A percentile compares a stretch with the other conserved stretches of the same genome.
Evolutionary conservation across 2,113 vertebrate species (phyloP).

Genomic region (Dryoscopus gambensis): DNA sequence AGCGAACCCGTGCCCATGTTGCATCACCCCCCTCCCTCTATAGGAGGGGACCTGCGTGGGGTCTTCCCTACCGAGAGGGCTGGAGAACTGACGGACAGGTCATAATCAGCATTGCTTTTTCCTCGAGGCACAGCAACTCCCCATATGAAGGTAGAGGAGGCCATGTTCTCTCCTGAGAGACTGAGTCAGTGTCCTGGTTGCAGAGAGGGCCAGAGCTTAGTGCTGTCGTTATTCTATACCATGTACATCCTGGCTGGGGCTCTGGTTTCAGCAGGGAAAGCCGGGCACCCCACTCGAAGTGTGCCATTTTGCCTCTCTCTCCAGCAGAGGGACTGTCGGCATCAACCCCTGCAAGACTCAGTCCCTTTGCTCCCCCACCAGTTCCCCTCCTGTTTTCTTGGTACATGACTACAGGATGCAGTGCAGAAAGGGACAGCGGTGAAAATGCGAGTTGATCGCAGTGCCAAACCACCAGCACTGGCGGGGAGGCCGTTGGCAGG

Average conservation of each 20-base stretch:
- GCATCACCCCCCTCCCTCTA: not conserved
- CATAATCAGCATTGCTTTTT: not conserved
- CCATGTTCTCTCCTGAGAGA: not conserved
- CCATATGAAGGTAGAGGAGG: not conserved
- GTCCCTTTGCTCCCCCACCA: accelerated
- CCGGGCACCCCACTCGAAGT: accelerated
- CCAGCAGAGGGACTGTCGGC: not conserved
- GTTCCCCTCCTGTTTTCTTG: accelerated
- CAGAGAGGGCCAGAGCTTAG: not conserved
- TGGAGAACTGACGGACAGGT: not conserved
- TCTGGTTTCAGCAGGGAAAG: not conserved
- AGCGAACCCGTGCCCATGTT: not conserved
- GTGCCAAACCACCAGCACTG: too few relatives aligned
- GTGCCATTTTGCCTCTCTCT: not conserved
- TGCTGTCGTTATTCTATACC: not conserved
- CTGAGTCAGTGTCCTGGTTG: not conserved
- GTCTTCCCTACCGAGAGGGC: not conserved
- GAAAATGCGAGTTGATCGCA: accelerated
- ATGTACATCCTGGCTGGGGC: not conserved
- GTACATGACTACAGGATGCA: accelerated
- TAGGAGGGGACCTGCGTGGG: accelerated
- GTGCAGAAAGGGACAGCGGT: not conserved
- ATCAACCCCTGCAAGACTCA: accelerated
- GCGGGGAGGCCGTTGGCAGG: accelerated
- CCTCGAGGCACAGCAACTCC: not conserved